A percentile compares a stretch with the other conserved stretches of the same genome.
phyloP scores from a whole-genome alignment of 2,888 invertebrate genomes.

The Celastrina argiolus region DNA sequence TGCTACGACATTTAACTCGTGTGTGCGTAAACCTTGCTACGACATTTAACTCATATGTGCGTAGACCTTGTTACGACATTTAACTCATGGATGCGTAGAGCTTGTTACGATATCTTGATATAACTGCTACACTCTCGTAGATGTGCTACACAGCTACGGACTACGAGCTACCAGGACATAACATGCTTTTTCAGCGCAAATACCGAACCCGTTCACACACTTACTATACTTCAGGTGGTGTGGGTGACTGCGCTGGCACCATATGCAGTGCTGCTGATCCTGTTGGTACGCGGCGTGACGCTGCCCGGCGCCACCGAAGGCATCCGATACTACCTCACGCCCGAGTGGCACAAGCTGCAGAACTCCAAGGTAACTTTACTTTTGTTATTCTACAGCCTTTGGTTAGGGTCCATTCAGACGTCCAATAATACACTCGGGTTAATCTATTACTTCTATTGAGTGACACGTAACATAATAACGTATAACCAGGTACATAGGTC shows the following conservation, averaged over 20 bases:
- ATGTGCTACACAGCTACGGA: background rate
- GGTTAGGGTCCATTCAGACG: too few relatives aligned
- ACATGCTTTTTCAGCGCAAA: background rate
- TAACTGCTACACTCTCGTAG: background rate
- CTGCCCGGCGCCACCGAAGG: constrained; percentile 91
- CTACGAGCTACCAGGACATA: background rate
- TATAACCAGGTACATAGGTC: too few relatives aligned
- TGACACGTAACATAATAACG: too few relatives aligned
- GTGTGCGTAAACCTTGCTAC: background rate
- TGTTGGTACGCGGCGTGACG: constrained; percentile 89
- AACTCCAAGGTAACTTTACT: constrained; percentile 85
- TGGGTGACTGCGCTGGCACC: constrained; percentile 97
- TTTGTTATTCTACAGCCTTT: too few relatives aligned
- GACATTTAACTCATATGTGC: background rate
- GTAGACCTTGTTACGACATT: background rate
- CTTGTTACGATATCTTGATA: constrained; percentile 21
- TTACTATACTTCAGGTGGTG: constrained; percentile 81
- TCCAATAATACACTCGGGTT: too few relatives aligned
- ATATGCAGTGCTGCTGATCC: constrained; percentile 91
- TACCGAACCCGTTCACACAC: background rate
- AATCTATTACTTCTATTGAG: too few relatives aligned
- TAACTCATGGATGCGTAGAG: too few relatives aligned
- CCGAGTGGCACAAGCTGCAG: constrained; percentile 90
- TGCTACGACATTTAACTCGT: too few relatives aligned
- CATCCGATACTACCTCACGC: constrained; percentile 91